A percentile compares a stretch with the other conserved stretches of the same genome.
Evolutionary conservation across 2,797 vertebrate species (phyloP).

Genomic region (Muraenolepis orangiensis): DNA sequence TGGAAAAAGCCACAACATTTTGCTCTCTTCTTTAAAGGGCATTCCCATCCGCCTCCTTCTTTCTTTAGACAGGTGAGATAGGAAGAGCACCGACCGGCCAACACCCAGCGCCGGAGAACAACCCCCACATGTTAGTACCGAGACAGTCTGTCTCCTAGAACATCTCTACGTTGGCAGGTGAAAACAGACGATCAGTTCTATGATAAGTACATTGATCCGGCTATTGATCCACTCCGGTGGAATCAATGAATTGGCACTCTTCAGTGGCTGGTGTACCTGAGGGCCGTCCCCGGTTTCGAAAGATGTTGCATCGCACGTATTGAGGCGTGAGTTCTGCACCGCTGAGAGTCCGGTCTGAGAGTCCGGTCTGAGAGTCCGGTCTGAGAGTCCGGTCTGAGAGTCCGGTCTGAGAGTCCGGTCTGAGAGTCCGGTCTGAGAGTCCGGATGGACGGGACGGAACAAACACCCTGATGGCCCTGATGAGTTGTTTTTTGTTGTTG

Average conservation of each 20-base stretch:
- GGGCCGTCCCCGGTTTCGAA: background rate
- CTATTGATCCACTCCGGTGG: background rate
- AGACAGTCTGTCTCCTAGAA: background rate
- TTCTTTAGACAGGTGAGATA: conserved; percentile 12
- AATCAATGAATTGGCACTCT: background rate
- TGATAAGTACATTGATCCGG: background rate
- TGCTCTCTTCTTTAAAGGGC: conserved; percentile 17
- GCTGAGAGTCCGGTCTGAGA: too few species aligned
- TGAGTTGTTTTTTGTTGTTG: too few species aligned
- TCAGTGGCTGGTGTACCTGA: background rate
- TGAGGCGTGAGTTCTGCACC: conserved; percentile 20
- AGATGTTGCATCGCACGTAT: background rate
- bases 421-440: too few species aligned
- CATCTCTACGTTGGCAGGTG: background rate
- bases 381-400: too few species aligned
- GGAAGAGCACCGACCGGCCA: conserved; percentile 1
- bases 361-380: too few species aligned
- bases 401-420: too few species aligned
- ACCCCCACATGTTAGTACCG: background rate
- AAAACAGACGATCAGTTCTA: background rate
- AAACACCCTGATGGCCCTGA: too few species aligned
- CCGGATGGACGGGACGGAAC: too few species aligned
- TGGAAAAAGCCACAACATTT: conserved; percentile 18
- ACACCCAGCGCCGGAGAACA: background rate
- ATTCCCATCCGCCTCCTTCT: conserved; percentile 3